A percentile compares a stretch with the other conserved stretches of the same genome.
Conservation (phyloP, 2,797 vertebrate genomes). For the Anguilla obscura region DNA sequence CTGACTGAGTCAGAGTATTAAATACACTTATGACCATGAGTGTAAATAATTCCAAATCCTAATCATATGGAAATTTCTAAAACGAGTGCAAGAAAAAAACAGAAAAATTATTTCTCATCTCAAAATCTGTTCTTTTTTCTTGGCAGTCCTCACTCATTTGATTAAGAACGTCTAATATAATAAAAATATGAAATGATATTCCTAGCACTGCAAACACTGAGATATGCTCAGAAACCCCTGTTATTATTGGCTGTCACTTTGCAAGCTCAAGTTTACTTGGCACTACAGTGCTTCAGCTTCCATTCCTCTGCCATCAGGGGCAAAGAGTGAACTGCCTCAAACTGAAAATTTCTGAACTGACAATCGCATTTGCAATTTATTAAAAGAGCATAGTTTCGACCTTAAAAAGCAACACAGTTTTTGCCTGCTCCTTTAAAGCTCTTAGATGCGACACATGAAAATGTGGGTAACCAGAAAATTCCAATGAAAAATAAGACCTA, state of each 20-base stretch:
- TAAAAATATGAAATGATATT: conserved; percentile 54
- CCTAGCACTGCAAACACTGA: conserved; percentile 53
- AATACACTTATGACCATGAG: background rate
- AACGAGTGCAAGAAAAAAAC: conserved; percentile 52
- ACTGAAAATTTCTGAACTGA: conserved; percentile 20
- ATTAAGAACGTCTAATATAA: conserved; percentile 67
- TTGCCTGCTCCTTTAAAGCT: conserved; percentile 3
- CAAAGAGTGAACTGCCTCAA: background rate
- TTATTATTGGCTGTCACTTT: conserved; percentile 59
- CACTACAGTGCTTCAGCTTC: conserved; percentile 34
- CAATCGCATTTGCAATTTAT: conserved; percentile 24
- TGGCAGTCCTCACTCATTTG: conserved; percentile 54
- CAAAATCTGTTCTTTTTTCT: conserved; percentile 48
- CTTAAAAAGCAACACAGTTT: conserved; percentile 18
- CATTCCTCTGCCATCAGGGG: background rate
- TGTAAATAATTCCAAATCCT: conserved; percentile 51
- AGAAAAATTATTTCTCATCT: conserved; percentile 45
- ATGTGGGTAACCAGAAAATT: background rate
- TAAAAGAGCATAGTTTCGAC: conserved; percentile 31
- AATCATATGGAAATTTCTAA: conserved; percentile 61
- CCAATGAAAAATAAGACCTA: conserved; percentile 9
- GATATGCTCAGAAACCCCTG: conserved; percentile 68
- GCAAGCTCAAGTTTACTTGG: conserved; percentile 33
- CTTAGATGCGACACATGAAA: conserved; percentile 11
- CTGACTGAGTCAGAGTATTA: background rate